Conservation (phyloP, 2,797 vertebrate species). For the Sorex maritimensis region DNA sequence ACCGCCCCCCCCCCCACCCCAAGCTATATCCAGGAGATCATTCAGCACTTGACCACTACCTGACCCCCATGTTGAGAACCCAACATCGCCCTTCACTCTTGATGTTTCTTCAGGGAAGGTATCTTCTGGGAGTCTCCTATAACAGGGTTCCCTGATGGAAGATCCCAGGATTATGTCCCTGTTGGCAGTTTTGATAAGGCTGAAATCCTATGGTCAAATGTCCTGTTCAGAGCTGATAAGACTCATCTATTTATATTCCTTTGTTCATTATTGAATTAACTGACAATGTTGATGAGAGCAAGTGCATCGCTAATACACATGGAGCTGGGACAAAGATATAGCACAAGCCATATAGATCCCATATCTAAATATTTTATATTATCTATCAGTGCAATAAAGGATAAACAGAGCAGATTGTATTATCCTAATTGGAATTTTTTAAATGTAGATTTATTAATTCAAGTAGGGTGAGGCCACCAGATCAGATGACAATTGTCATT, state of each 20-base stretch:
- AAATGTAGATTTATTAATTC: background rate
- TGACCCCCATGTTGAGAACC: background rate
- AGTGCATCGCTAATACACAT: no score
- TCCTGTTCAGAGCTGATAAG: conserved; percentile 26
- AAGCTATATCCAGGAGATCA: no score
- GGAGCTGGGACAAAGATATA: background rate
- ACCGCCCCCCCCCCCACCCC: no score
- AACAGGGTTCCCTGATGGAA: background rate
- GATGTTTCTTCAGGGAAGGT: background rate
- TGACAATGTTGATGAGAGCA: background rate
- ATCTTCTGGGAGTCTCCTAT: background rate
- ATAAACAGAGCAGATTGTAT: background rate
- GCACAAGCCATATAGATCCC: no score
- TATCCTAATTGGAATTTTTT: background rate
- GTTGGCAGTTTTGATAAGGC: background rate
- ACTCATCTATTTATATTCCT: background rate
- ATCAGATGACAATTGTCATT: background rate
- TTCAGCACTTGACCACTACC: no score
- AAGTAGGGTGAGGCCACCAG: background rate
- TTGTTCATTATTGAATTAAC: background rate
- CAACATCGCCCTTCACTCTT: no score
- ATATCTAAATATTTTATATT: no score
- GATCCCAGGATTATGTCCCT: background rate
- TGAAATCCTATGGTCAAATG: background rate
- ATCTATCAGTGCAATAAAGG: background rate